Evolutionary conservation across 53 echinoderm and acorn worm genomes (phyloP), one percentile per base, ranked within the genome.

Genomic region (Apostichopus leukothele): DNA sequence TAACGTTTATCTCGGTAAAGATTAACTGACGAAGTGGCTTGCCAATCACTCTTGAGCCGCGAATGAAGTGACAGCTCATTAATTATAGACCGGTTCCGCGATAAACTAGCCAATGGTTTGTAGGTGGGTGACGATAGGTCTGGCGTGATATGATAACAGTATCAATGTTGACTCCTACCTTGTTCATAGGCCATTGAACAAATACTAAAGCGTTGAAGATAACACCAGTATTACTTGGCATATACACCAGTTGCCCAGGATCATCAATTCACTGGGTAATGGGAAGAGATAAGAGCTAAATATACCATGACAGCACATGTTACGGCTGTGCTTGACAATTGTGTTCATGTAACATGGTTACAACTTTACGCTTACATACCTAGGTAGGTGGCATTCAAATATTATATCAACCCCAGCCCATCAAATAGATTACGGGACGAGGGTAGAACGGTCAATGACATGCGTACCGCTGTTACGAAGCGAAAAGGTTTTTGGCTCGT

Each of bases 141-240:
- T 81, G 81, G 81, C 71, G 54, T 54, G 81, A 81, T 81, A 59
- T 54, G 81, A 81, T 81, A 81, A 81, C 81, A 81, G 59, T 81
- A 54, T 81, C 81, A 81, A 54, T 81, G 59, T 81, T 81, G 81
- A 81, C 81, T 81, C 59, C 81, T 81, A 81, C 55, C 81, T 81
- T 81, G 81, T 81, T 81, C 79, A 23, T 81, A 57, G 54, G 81
- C 20, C 19, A 81, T 53, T 81, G 81, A 81, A 81, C 81, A 81
- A 81, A 81, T 21, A 81, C 59, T 81, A 51, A 54, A 39, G 59
- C 22, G 22, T 21, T 59, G 54, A 59, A 81, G 81, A 81, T 81
- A 81, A 81, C 81, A 55, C 27, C 50, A n/a, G 81, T 7, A 57
- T 21, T 71, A 71, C 71, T 18, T 71, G 71, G 71, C 39, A 39